Evolutionary conservation across 2,888 invertebrate genomes (phyloP), one percentile per base, ranked within the genome.

Genomic region (Epinotia brunnichana): DNA sequence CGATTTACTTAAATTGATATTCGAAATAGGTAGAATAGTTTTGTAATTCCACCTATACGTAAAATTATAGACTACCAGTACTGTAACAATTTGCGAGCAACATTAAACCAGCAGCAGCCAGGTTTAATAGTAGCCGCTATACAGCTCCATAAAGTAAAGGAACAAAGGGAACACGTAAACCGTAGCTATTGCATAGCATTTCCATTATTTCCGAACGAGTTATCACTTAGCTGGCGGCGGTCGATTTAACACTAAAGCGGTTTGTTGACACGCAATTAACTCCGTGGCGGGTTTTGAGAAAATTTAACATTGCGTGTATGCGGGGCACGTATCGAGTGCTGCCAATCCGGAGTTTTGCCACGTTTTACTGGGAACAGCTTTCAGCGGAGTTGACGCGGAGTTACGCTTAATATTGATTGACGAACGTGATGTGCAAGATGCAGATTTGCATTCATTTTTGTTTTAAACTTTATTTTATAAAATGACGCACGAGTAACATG

Each of bases 191-290:
- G 69, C 71, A 62, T 57, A 57, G 72, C 67, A 67, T 72, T 67
- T 69, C 71, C 61, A 73, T 75, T 74, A 69, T 74, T 75, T 72
- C 69, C 59, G 60, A 74, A 72, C 70, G 74, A 75, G 72, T 75
- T 74, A 72, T 73, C 72, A 74, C 74, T 74, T 67, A 64, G 76
- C 74, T 74, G 71, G 72, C 76, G 74, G 75, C 78, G 79, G 80
- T 79, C 80, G 80, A 82, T 84, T 82, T 79, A 80, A 80, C 80
- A 82, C 78, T 79, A 81, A 76, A 80, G 78, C 78, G 75, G 77
- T 77, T 78, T 82, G 81, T 81, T 81, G 82, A 82, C 84, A 83
- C 82, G 81, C 83, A 82, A 85, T 85, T 83, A 85, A 81, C 76
- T 74, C 76, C 70, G 68, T 75, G 76, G 74, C 76, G 74, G 76